phyloP scores from a whole-genome alignment of 2,113 vertebrate genomes.

The Pao palembangensis region DNA sequence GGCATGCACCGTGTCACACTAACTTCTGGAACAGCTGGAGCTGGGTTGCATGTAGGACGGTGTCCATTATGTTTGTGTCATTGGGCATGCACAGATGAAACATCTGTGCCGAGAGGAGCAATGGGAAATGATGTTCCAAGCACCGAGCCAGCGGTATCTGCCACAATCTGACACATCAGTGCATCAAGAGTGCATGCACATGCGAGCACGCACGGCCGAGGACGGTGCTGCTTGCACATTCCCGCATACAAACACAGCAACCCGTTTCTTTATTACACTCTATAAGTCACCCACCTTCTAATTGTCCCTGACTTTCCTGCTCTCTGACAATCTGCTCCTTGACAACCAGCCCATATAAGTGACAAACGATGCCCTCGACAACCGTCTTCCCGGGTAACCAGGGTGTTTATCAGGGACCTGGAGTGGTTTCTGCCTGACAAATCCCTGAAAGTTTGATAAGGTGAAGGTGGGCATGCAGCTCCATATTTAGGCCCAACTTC shows the following conservation, averaged over 20 bases:
- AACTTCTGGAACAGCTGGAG: slow-evolving; percentile 69
- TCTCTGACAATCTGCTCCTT: slow-evolving; percentile 64
- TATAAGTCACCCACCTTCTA: slow-evolving; percentile 63
- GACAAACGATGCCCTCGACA: slow-evolving; percentile 57
- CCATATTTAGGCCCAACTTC: slow-evolving; percentile 60
- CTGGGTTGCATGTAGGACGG: slow-evolving; percentile 29
- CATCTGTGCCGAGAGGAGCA: slow-evolving; percentile 56
- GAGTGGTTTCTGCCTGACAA: slow-evolving; percentile 38
- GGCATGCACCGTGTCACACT: slow-evolving; percentile 62
- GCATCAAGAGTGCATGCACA: slow-evolving; percentile 28
- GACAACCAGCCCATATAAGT: slow-evolving; percentile 61
- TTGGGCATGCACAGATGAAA: slow-evolving; percentile 36
- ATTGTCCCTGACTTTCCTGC: slow-evolving; percentile 57
- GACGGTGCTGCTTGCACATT: neutral
- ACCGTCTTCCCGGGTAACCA: slow-evolving; percentile 36
- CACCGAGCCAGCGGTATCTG: slow-evolving; percentile 45
- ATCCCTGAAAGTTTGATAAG: slow-evolving; percentile 56
- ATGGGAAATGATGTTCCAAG: slow-evolving; percentile 56
- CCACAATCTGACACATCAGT: slow-evolving; percentile 50
- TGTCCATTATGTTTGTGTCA: slow-evolving; percentile 29
- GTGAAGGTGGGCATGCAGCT: slow-evolving; percentile 43
- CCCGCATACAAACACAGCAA: too few species aligned
- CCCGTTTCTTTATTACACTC: slow-evolving; percentile 4
- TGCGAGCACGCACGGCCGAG: slow-evolving; percentile 24
- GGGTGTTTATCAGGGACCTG: slow-evolving; percentile 41